Base-by-base conservation (phyloP, 2,888 invertebrate genomes). In the Trachelus iudaicus region DNA sequence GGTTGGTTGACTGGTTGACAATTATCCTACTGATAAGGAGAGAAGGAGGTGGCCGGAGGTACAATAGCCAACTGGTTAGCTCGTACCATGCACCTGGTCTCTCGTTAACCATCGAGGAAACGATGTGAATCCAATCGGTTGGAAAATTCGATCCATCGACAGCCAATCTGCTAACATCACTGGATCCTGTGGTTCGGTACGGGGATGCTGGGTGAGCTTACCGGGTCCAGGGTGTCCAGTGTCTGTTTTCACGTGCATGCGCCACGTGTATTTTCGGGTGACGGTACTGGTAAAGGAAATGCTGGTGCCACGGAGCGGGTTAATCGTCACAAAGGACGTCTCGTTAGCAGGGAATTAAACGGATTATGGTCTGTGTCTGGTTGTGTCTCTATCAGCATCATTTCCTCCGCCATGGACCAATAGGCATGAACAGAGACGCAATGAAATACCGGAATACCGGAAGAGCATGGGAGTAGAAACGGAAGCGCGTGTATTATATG, bases 331-430 rank as follows among this genome's bases (percentile, higher is more conserved):
- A 86, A 87, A 87, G 85, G 87, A 85, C 79, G 85, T 87, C 89
- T 89, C 88, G 89, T 89, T 89, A 88, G 86, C 81, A 83, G 81
- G 82, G 86, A 87, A 88, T 89, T 88, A 89, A 89, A 87, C 85
- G 86, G 88, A 89, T 89, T 88, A 88, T 84, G 83, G 83, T 84
- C 82, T 82, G 81, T 78, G 83, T 80, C 80, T 81, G 56, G 23
- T 56, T 56, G 56, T 23, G 56, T 56, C 56, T 56, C 56, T 56
- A 56, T 56, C 56, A 9, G 23, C 56, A 23, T 56, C 23, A 56
- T 23, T 9, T 77, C 77, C 78, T 77, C 80, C 34, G 31, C 73
- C 35, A 69, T 56, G 56, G 56, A 56, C 56, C 56, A 9, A 56
- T 2, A 56, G 56, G 56, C 23, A 56, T 56, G 56, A 56, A 23